Percentiles rank a stretch among this genome's conserved stretches.
Evolutionary conservation across 2,113 vertebrate genomes (phyloP).

Genomic region (Hylia prasina): DNA sequence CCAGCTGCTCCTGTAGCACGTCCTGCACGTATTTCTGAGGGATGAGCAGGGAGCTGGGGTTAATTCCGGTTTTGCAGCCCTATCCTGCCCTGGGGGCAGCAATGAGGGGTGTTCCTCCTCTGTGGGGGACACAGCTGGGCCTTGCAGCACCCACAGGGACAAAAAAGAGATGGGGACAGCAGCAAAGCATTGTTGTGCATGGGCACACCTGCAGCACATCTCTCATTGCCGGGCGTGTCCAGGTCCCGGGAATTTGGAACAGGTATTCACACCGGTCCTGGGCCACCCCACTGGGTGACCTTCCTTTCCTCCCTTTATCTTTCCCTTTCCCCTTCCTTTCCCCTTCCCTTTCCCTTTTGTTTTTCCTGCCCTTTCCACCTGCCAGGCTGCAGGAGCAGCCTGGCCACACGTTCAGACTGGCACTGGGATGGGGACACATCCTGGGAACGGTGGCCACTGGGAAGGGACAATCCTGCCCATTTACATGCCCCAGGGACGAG

Average conservation of each 20-base stretch:
- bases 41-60: not conserved
- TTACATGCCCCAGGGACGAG: accelerated
- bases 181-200: not conserved
- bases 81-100: not conserved
- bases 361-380: not conserved
- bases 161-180: not conserved
- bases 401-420: not conserved
- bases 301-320: not conserved
- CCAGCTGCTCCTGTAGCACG: conserved; percentile 89
- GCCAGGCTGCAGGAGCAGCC: not conserved
- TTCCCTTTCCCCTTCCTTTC: too few species aligned
- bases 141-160: not conserved
- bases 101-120: not conserved
- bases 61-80: not conserved
- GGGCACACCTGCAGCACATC: not conserved
- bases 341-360: not conserved
- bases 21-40: conserved; percentile 97
- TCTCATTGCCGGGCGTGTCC: not conserved
- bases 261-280: not conserved
- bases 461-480: not conserved
- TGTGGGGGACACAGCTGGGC: not conserved
- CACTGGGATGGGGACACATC: not conserved
- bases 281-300: not conserved
- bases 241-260: not conserved
- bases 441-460: accelerated